phyloP scores from a whole-genome alignment of 2,797 vertebrate genomes.

The Sternotherus odoratus region DNA sequence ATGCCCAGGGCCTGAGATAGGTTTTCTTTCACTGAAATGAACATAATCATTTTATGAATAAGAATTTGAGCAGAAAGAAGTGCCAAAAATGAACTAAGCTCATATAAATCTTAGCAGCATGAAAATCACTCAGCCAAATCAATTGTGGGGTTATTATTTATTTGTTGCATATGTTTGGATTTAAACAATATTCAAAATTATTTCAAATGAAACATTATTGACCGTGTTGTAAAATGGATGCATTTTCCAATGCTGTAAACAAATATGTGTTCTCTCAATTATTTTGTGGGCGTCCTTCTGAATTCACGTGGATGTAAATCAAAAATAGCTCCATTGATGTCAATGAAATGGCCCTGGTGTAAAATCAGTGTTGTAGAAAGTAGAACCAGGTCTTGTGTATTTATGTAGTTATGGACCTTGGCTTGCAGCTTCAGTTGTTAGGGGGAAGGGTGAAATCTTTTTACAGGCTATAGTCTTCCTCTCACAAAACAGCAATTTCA shows the following conservation, averaged over 20 bases:
- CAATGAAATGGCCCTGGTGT: neutral
- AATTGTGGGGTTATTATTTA: neutral
- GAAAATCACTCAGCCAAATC: neutral
- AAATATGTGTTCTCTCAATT: neutral
- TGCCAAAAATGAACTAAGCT: neutral
- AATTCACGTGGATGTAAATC: neutral
- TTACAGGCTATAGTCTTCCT: neutral
- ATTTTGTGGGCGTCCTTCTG: neutral
- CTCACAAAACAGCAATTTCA: neutral
- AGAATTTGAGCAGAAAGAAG: neutral
- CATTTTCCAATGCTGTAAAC: neutral
- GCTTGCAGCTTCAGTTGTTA: neutral
- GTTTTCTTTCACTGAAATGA: neutral
- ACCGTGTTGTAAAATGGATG: neutral
- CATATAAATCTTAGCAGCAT: neutral
- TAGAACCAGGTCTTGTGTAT: neutral
- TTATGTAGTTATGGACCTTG: conserved; percentile 6
- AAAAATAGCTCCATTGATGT: neutral
- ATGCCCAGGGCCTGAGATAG: neutral
- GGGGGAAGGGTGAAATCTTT: neutral
- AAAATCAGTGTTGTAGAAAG: neutral
- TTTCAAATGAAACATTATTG: neutral
- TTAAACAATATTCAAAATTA: neutral
- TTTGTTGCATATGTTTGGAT: neutral
- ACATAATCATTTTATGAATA: neutral